phyloP scores from a whole-genome alignment of 2,888 invertebrate species.

The Tineola bisselliella region DNA sequence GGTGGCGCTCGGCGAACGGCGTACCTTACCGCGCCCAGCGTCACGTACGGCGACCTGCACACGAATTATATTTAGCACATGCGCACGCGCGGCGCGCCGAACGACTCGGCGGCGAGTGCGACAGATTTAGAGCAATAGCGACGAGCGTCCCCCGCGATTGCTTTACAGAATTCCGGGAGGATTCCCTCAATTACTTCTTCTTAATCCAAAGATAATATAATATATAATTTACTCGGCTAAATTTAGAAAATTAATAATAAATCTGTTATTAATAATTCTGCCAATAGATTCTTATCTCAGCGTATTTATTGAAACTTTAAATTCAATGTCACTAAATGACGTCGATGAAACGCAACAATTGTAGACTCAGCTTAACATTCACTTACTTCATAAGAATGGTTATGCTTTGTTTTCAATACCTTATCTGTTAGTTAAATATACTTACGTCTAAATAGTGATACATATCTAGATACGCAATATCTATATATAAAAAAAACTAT shows the following conservation, averaged over 20 bases:
- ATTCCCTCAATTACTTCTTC: conserved; percentile 36
- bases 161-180: conserved; percentile 57
- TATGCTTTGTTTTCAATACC: too few species aligned
- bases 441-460: too few species aligned
- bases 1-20: conserved; percentile 73
- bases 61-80: conserved; percentile 37
- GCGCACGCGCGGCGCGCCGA: conserved; percentile 45
- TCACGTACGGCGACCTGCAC: conserved; percentile 69
- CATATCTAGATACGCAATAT: too few species aligned
- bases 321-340: too few species aligned
- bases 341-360: too few species aligned
- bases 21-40: conserved; percentile 77
- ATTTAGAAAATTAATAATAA: neutral
- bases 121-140: conserved; percentile 49
- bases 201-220: conserved; percentile 5
- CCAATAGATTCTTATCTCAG: neutral
- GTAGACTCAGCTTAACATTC: too few species aligned
- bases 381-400: too few species aligned
- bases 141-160: conserved; percentile 50
- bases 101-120: conserved; percentile 56
- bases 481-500: too few species aligned
- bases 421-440: too few species aligned
- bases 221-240: neutral
- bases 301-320: neutral
- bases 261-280: neutral